Evolutionary conservation across 53 echinoderm and acorn worm genomes (phyloP), one percentile per base, ranked within the genome.

Genomic region (Holothuria scabra): DNA sequence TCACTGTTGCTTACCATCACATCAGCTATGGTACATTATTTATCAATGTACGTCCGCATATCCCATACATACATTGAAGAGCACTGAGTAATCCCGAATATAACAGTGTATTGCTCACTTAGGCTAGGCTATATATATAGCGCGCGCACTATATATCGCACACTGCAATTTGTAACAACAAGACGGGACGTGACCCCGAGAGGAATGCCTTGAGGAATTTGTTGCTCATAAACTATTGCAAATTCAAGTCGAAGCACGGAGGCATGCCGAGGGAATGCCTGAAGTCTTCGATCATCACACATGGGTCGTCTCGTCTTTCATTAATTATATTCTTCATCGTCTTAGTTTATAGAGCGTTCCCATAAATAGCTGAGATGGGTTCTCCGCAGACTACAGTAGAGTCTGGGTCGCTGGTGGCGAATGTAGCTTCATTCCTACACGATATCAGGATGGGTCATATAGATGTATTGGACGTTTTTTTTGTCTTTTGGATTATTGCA

Each of bases 391-490:
- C n/a, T 57, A 52, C 76, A 76, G 76, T 55, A 28, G 76, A 76
- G 76, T 76, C 76, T 52, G 76, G 31, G 48, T 23, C 55, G 55
- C 30, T 52, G 29, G 56, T 56, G 26, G 76, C 76, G 55, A 21
- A 76, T 52, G 57, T 76, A 48, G 76, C 76, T 11, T 22, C 23
- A 25, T 76, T 76, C 25, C 57, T 76, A 76, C 76, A 76, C 44
- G 76, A 76, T 29, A 57, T 76, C 30, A 76, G 89, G 18, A 88
- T 84, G 84, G 89, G 89, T 31, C 75, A 60, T 76, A 78, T 88
- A 24, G 84, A 88, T 65, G 82, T 88, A 75, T 84, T 88, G 84
- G 84, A 88, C 78, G 89, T 88, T 65, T 60, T 84, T 23, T 84
- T 84, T 55, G 25, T 84, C 14, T 57, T 58, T 76, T 88, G 89